These are phyloP conservation scores for Ernsta delagoae DNA, from an alignment of 2,888 invertebrate genomes.

Conservation along the genomic window DNA sequence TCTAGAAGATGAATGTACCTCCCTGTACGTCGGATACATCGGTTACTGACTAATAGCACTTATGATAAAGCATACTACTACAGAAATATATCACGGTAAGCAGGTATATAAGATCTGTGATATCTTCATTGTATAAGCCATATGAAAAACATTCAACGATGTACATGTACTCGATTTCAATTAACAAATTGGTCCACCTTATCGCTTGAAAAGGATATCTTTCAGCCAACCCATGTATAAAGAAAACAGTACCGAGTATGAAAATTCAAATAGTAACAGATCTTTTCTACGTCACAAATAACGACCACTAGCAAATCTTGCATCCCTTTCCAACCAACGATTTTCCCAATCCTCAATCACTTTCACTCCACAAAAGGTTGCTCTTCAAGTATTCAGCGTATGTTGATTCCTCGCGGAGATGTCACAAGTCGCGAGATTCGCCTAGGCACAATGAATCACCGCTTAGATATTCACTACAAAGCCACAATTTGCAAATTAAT, in stretches of 20 bases:
- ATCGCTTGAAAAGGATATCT: no score
- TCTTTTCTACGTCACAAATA: no score
- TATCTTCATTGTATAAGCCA: no score
- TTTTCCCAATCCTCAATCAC: constrained; percentile 7
- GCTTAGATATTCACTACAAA: constrained; percentile 29
- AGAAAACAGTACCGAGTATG: no score
- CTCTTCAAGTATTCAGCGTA: constrained; percentile 2
- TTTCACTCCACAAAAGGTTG: constrained; percentile 29
- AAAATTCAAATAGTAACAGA: no score
- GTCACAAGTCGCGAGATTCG: constrained; percentile 24
- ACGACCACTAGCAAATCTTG: no score
- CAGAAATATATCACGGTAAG: no score
- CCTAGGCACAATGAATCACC: constrained; percentile 9
- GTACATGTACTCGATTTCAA: no score
- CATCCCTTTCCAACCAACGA: neutral
- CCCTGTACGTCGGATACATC: constrained; percentile 1
- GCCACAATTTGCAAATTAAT: constrained; percentile 35
- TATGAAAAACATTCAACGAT: no score
- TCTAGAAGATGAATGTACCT: constrained; percentile 19
- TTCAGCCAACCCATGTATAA: no score
- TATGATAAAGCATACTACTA: neutral
- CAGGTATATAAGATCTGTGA: no score
- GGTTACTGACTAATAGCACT: neutral
- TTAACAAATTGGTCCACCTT: no score
- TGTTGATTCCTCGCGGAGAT: constrained; percentile 21